Percentiles rank a stretch among this genome's conserved stretches.
These are phyloP conservation scores for Melanotaenia maccullochi DNA, from an alignment of 2,797 vertebrate genomes.

Conservation along the genomic window DNA sequence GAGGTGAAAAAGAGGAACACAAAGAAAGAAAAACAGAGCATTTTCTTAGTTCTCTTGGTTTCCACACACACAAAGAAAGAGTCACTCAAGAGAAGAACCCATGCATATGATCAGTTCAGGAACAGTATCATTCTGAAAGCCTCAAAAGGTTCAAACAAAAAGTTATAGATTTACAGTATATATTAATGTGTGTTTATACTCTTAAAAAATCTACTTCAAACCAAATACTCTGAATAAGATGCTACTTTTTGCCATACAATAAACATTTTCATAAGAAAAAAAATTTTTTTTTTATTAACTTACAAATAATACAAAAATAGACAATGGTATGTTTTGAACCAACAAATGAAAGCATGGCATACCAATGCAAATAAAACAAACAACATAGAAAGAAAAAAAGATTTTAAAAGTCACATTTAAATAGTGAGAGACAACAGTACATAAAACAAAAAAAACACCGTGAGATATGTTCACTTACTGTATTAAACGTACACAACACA, in stretches of 20 bases:
- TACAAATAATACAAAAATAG: slow-evolving; percentile 99
- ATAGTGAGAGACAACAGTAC: slow-evolving; percentile 89
- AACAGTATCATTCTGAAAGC: slow-evolving; percentile 93
- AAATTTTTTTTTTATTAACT: slow-evolving; percentile 86
- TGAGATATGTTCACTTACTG: slow-evolving; percentile 89
- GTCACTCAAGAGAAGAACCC: slow-evolving; percentile 95
- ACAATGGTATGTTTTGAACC: slow-evolving; percentile 91
- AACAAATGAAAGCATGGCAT: slow-evolving; percentile 90
- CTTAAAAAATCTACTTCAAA: slow-evolving; percentile 92
- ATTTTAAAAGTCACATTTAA: slow-evolving; percentile 90
- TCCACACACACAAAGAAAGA: slow-evolving; percentile 88
- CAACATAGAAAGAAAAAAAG: slow-evolving; percentile 76
- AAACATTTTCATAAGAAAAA: slow-evolving; percentile 83
- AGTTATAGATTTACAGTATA: slow-evolving; percentile 96
- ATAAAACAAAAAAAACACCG: slow-evolving; percentile 87
- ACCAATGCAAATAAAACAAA: slow-evolving; percentile 82
- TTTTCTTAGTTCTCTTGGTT: slow-evolving; percentile 91
- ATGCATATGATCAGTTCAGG: slow-evolving; percentile 98
- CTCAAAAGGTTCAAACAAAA: slow-evolving; percentile 85
- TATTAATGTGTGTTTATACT: slow-evolving; percentile 90
- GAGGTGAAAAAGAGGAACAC: slow-evolving; percentile 84
- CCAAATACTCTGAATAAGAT: slow-evolving; percentile 98
- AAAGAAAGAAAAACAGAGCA: slow-evolving; percentile 89
- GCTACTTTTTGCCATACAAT: slow-evolving; percentile 96
- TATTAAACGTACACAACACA: slow-evolving; percentile 94